Conservation (phyloP, 2,888 invertebrate genomes). For the Thymelicus sylvestris region DNA sequence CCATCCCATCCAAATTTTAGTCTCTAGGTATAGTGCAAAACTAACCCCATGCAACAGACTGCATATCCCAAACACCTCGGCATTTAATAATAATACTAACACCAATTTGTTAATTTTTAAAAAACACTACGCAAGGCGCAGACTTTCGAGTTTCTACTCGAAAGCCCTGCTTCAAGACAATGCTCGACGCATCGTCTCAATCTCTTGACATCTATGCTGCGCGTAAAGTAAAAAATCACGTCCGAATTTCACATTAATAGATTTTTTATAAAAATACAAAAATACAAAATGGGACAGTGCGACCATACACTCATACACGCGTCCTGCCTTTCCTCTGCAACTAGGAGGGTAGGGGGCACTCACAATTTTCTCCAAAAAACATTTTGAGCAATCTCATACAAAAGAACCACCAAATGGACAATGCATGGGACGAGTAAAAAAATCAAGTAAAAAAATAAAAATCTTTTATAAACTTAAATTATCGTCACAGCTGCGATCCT, state of each 20-base stretch:
- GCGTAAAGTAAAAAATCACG: conserved; percentile 78
- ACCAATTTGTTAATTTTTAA: conserved; percentile 60
- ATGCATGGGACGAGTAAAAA: conserved; percentile 55
- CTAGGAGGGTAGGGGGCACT: conserved; percentile 73
- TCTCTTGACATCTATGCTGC: conserved; percentile 59
- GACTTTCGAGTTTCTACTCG: conserved; percentile 55
- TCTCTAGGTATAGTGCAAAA: conserved; percentile 37
- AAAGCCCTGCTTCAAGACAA: conserved; percentile 40
- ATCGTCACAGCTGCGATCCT: conserved; percentile 42
- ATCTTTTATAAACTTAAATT: conserved; percentile 25
- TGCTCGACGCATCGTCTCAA: not conserved
- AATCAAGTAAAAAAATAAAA: conserved; percentile 44
- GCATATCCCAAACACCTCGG: conserved; percentile 81
- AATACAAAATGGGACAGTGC: conserved; percentile 85
- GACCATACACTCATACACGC: conserved; percentile 70
- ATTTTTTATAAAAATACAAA: conserved; percentile 84
- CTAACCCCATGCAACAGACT: conserved; percentile 68
- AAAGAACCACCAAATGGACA: conserved; percentile 65
- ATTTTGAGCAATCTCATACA: conserved; percentile 78
- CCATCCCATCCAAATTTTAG: conserved; percentile 24
- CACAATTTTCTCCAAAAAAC: conserved; percentile 64
- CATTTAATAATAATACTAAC: conserved; percentile 61
- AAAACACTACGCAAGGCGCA: conserved; percentile 53
- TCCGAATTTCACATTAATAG: conserved; percentile 78
- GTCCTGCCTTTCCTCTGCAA: conserved; percentile 63